These are phyloP conservation scores for Hydropotes inermis DNA, from an alignment of 2,113 vertebrate species.

Conservation along the genomic window DNA sequence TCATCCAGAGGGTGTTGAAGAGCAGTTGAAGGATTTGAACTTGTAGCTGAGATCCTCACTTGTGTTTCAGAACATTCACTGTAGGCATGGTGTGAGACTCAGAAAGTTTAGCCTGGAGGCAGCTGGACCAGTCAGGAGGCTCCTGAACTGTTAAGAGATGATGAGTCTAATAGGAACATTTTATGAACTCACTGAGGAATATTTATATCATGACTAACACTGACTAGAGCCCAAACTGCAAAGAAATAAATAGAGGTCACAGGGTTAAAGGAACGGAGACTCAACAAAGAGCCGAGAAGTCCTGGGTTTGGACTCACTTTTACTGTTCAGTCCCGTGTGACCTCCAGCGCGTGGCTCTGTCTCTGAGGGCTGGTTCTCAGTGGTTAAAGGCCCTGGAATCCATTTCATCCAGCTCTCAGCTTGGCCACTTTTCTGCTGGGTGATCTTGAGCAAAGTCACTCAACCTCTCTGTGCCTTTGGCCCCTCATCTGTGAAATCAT, in stretches of 20 bases:
- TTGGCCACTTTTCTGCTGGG: neutral
- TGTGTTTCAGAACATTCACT: neutral
- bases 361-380: neutral
- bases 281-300: accelerated
- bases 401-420: neutral
- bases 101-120: neutral
- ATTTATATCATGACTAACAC: neutral
- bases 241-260: neutral
- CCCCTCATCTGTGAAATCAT: neutral
- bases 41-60: accelerated
- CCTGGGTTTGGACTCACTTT: neutral
- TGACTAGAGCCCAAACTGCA: neutral
- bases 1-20: accelerated
- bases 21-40: neutral
- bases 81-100: neutral
- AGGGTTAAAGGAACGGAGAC: neutral
- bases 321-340: neutral
- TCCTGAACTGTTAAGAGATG: neutral
- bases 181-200: neutral
- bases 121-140: neutral
- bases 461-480: neutral
- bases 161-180: neutral
- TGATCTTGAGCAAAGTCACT: neutral
- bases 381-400: neutral
- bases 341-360: neutral